Evolutionary conservation across 1,140 invertebrate species (phyloP).

Genomic region (Trissolcus basalis): DNA sequence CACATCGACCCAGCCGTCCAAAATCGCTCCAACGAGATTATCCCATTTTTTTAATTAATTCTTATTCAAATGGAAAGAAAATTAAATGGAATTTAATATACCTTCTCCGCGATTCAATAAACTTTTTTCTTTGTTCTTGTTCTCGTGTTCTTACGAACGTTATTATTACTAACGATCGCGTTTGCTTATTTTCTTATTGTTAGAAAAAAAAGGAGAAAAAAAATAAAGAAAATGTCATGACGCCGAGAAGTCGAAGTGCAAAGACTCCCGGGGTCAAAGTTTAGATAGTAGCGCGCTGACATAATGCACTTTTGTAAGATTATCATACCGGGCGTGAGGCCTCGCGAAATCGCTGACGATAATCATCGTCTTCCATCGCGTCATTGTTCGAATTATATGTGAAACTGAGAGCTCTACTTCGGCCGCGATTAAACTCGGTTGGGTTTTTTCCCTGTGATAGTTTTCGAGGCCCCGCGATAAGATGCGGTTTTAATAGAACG

Average conservation of each 20-base stretch:
- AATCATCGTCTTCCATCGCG: neutral
- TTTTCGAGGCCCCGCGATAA: neutral
- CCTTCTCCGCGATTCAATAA: too few species aligned
- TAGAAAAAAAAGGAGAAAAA: too few species aligned
- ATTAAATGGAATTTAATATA: too few species aligned
- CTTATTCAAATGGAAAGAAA: too few species aligned
- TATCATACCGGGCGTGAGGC: neutral
- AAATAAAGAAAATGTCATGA: neutral
- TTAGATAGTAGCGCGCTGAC: neutral
- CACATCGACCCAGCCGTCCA: neutral
- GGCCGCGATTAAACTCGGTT: neutral
- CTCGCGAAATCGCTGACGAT: neutral
- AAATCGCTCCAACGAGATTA: neutral
- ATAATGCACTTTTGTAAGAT: constrained; percentile 1
- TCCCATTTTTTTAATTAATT: too few species aligned
- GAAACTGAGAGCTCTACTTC: neutral
- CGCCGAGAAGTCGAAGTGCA: neutral
- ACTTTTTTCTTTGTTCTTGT: too few species aligned
- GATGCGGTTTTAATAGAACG: neutral
- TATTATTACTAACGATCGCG: too few species aligned
- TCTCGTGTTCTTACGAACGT: too few species aligned
- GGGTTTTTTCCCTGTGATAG: too few species aligned
- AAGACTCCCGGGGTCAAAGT: neutral
- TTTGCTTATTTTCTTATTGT: too few species aligned
- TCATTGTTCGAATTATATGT: neutral